Evolutionary conservation across 37 sponge, comb jelly and placozoan genomes (phyloP).

Genomic region (Theonella swinhoei): DNA sequence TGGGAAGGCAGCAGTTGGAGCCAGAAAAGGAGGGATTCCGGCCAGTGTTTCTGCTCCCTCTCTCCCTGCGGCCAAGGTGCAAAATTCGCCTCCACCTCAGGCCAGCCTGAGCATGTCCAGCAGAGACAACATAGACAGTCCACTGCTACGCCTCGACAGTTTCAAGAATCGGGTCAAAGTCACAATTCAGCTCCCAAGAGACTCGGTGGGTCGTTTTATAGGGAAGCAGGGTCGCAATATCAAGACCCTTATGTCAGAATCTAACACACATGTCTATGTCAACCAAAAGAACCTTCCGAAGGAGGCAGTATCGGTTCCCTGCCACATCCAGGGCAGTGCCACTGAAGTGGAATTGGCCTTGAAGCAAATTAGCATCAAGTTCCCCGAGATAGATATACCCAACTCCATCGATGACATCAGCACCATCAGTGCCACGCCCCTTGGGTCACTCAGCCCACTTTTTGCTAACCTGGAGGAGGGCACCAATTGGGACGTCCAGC

Average conservation of each 20-base stretch:
- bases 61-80: background rate
- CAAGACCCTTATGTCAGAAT: conserved; percentile 60
- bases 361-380: conserved; percentile 14
- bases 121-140: background rate
- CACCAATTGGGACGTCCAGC: conserved; percentile 21
- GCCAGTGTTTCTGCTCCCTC: background rate
- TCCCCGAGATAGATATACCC: conserved; percentile 48
- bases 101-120: background rate
- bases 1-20: background rate
- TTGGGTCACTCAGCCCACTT: conserved; percentile 20
- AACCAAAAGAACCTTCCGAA: conserved; percentile 55
- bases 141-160: background rate
- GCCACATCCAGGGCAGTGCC: conserved; percentile 42
- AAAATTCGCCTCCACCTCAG: background rate
- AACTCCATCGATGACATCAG: background rate
- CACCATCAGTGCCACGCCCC: background rate
- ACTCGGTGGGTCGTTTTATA: conserved; percentile 61
- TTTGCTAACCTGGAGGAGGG: background rate
- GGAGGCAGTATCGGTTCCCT: conserved; percentile 44
- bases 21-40: background rate
- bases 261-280: conserved; percentile 55
- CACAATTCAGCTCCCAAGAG: conserved; percentile 44
- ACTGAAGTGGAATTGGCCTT: conserved; percentile 44
- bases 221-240: conserved; percentile 66
- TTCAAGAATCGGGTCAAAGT: conserved; percentile 23